Conservation (phyloP, 2,888 invertebrate species). For the Cephus pygmeus region DNA sequence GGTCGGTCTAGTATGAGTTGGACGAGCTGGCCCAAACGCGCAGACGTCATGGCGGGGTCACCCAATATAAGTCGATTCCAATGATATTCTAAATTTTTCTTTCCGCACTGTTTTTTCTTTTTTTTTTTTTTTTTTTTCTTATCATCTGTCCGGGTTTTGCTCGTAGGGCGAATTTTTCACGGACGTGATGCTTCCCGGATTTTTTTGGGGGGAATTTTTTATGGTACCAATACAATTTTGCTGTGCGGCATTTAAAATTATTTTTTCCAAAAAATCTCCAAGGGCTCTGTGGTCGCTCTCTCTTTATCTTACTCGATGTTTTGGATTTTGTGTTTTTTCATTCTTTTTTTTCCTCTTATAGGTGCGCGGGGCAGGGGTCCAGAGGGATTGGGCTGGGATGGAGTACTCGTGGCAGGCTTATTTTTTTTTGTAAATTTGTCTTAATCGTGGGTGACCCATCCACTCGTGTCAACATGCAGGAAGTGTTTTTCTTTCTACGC, state of each 20-base stretch:
- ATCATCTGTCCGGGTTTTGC: background rate
- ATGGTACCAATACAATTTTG: background rate
- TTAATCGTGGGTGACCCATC: constrained; percentile 51
- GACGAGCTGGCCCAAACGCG: constrained; percentile 55
- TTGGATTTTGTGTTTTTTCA: background rate
- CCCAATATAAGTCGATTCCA: background rate
- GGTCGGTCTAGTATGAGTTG: constrained; percentile 40
- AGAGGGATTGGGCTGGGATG: background rate
- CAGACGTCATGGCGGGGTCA: constrained; percentile 27
- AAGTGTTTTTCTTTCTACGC: constrained; percentile 60
- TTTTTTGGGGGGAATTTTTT: constrained; percentile 4
- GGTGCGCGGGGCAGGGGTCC: background rate
- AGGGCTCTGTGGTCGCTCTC: background rate
- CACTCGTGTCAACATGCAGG: constrained; percentile 60
- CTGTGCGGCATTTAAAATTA: background rate
- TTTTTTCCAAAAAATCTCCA: background rate
- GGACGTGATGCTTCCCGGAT: constrained; percentile 24
- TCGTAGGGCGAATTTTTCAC: constrained; percentile 28
- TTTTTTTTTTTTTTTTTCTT: too few relatives aligned
- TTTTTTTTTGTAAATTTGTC: background rate
- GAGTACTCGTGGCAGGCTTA: background rate
- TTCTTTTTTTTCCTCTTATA: background rate
- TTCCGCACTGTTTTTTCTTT: too few relatives aligned
- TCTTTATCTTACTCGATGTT: background rate
- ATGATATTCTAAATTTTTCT: too few relatives aligned